Evolutionary conservation across 1,140 invertebrate species (phyloP).

Genomic region (Drepana arcuata): DNA sequence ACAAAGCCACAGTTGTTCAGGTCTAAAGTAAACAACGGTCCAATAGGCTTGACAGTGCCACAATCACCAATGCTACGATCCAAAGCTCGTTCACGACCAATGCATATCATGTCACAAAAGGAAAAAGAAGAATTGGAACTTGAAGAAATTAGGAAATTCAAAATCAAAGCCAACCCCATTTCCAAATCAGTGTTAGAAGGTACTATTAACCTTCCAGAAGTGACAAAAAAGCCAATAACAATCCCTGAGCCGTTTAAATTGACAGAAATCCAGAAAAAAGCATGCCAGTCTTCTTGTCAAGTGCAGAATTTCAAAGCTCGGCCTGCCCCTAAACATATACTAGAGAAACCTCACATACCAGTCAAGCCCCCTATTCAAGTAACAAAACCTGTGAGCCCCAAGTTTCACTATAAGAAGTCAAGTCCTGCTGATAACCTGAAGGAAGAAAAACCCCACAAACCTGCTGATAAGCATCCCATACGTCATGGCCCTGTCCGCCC

Average conservation of each 20-base stretch:
- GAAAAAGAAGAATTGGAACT: conserved; percentile 56
- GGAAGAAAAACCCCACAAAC: conserved; percentile 17
- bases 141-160: conserved; percentile 53
- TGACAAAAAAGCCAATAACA: conserved; percentile 40
- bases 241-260: conserved; percentile 58
- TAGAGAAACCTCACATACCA: conserved; percentile 46
- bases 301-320: conserved; percentile 48
- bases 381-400: conserved; percentile 40
- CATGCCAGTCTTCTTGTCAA: conserved; percentile 19
- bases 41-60: conserved; percentile 34
- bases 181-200: conserved; percentile 51
- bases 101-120: conserved; percentile 46
- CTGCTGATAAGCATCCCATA: conserved; percentile 21
- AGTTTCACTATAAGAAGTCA: conserved; percentile 37
- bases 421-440: conserved; percentile 27
- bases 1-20: conserved; percentile 28
- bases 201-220: conserved; percentile 39
- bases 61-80: conserved; percentile 55
- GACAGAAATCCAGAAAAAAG: conserved; percentile 48
- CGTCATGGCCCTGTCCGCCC: conserved; percentile 37
- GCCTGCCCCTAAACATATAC: conserved; percentile 53
- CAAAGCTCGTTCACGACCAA: conserved; percentile 38
- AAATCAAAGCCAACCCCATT: conserved; percentile 58
- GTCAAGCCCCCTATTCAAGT: conserved; percentile 26
- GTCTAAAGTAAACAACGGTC: conserved; percentile 16